Evolutionary conservation across 2,888 invertebrate species (phyloP).

Genomic region (Timandra comae): DNA sequence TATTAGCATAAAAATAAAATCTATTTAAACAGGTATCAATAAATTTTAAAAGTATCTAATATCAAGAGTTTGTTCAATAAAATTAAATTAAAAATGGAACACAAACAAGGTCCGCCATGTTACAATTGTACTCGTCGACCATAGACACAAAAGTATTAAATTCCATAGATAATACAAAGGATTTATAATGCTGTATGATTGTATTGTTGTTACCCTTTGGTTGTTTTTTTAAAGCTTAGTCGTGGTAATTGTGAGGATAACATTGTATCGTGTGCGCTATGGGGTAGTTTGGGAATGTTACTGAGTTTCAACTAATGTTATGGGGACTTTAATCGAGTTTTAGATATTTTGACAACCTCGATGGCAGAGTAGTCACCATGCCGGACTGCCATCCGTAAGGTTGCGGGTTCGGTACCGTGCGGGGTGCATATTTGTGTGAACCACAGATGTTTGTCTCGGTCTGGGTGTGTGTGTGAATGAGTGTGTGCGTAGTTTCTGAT

Average conservation of each 20-base stretch:
- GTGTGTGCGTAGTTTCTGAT: too few species aligned
- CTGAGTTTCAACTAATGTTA: slow-evolving; percentile 12
- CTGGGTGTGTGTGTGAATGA: too few species aligned
- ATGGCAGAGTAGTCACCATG: too few species aligned
- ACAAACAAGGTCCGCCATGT: slow-evolving; percentile 18
- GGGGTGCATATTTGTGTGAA: too few species aligned
- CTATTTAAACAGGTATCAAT: too few species aligned
- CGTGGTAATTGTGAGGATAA: slow-evolving; percentile 41
- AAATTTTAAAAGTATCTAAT: too few species aligned
- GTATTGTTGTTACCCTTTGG: slow-evolving; percentile 34
- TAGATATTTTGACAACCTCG: too few species aligned
- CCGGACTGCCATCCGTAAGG: too few species aligned
- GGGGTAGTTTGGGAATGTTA: slow-evolving; percentile 10
- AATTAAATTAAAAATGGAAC: slow-evolving; percentile 2
- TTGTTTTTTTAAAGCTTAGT: slow-evolving; percentile 29
- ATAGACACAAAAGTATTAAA: slow-evolving; percentile 28
- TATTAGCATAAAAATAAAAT: too few species aligned
- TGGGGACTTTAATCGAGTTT: slow-evolving; percentile 15
- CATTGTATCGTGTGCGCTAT: slow-evolving; percentile 17
- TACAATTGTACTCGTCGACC: slow-evolving; percentile 17
- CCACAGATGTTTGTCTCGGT: too few species aligned
- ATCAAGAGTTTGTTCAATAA: too few species aligned
- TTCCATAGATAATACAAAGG: slow-evolving; percentile 27
- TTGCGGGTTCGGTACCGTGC: too few species aligned
- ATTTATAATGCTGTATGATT: slow-evolving; percentile 28